phyloP scores from a whole-genome alignment of 1,140 invertebrate species.

The Drosophila orosa region DNA sequence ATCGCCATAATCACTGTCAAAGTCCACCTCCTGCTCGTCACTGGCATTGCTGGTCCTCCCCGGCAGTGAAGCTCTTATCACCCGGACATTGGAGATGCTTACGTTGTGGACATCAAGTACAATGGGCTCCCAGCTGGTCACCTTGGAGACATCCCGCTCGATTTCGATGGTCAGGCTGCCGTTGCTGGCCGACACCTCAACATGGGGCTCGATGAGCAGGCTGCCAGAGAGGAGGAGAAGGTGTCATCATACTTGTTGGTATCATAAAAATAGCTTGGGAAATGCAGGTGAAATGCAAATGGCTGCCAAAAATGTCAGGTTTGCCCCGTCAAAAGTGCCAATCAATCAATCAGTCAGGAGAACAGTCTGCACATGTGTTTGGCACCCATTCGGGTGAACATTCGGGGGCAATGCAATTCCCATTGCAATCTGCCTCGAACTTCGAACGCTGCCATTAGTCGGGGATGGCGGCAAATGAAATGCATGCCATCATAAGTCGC shows the following conservation, averaged over 20 bases:
- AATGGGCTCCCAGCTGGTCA: constrained; percentile 72
- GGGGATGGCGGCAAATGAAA: constrained; percentile 47
- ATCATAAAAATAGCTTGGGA: constrained; percentile 25
- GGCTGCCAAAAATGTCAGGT: constrained; percentile 67
- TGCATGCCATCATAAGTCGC: constrained; percentile 58
- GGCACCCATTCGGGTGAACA: constrained; percentile 33
- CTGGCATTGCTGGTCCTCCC: constrained; percentile 14
- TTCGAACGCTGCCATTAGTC: constrained; percentile 33
- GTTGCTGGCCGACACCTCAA: constrained; percentile 64
- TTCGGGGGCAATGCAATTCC: constrained; percentile 45
- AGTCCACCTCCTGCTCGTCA: constrained; percentile 75
- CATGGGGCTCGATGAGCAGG: constrained; percentile 77
- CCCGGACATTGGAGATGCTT: constrained; percentile 74
- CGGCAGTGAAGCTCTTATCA: constrained; percentile 40
- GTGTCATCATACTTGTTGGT: neutral
- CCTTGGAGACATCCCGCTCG: constrained; percentile 64
- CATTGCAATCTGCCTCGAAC: constrained; percentile 30
- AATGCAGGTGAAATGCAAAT: constrained; percentile 47
- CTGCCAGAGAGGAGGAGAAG: constrained; percentile 50
- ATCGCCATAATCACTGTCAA: constrained; percentile 75
- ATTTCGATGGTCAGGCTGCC: constrained; percentile 77
- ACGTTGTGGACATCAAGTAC: constrained; percentile 81
- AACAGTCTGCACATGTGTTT: constrained; percentile 34
- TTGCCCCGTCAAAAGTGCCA: constrained; percentile 66
- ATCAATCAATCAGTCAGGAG: constrained; percentile 61